phyloP scores from a whole-genome alignment of 1,140 invertebrate genomes.

The Drosophila truncata region DNA sequence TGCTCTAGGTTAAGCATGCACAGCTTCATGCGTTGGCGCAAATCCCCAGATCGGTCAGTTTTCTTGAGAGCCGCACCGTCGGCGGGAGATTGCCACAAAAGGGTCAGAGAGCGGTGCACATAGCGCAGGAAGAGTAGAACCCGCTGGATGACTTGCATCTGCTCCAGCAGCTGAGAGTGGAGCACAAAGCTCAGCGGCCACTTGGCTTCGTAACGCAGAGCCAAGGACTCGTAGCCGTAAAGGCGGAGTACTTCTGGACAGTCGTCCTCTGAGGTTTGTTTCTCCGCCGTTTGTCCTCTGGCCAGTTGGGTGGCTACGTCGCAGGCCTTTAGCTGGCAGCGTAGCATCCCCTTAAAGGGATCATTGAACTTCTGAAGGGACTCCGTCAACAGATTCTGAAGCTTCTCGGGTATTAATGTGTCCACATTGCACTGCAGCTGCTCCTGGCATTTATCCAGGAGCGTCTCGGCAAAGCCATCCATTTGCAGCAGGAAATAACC shows the following conservation, averaged over 20 bases:
- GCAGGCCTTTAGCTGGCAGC: conserved; percentile 42
- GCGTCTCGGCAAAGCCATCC: conserved; percentile 18
- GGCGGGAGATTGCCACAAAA: conserved; percentile 15
- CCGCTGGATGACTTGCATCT: conserved; percentile 64
- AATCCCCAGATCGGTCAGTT: not conserved
- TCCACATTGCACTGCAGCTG: conserved; percentile 40
- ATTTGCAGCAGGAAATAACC: conserved; percentile 50
- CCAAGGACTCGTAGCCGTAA: conserved; percentile 49
- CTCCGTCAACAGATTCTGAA: conserved; percentile 32
- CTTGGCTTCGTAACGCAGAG: conserved; percentile 48
- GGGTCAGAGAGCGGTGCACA: conserved; percentile 33
- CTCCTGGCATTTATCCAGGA: conserved; percentile 28
- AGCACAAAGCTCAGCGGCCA: conserved; percentile 67
- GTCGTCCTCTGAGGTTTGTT: not conserved
- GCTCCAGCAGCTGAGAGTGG: conserved; percentile 29
- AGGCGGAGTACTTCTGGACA: not conserved
- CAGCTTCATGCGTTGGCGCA: conserved; percentile 44
- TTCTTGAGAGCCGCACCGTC: not conserved
- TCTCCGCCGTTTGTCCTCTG: not conserved
- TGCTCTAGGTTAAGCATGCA: conserved; percentile 54
- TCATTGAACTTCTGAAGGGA: conserved; percentile 24
- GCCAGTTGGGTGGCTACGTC: conserved; percentile 45
- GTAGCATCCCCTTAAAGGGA: conserved; percentile 46
- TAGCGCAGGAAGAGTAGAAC: conserved; percentile 58
- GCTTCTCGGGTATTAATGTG: conserved; percentile 34